Percentiles rank a stretch among this genome's conserved stretches.
phyloP scores from a whole-genome alignment of 2,113 vertebrate genomes.

The Tragelaphus strepsiceros region DNA sequence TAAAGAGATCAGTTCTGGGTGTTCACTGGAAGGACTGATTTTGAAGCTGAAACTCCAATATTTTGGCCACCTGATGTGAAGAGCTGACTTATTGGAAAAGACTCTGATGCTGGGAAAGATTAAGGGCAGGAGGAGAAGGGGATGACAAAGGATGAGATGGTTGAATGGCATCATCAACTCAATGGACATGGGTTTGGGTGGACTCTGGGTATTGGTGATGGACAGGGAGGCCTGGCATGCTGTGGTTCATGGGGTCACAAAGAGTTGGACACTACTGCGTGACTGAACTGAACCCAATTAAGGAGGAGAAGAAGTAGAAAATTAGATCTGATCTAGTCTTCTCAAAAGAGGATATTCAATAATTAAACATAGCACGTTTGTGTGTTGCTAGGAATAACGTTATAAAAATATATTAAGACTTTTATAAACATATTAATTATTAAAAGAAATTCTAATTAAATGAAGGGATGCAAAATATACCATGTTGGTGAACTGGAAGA shows the following conservation, averaged over 20 bases:
- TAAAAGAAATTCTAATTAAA: neutral
- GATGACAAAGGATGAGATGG: neutral
- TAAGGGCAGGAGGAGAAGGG: neutral
- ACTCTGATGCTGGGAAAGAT: neutral
- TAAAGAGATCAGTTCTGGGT: neutral
- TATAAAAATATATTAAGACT: neutral
- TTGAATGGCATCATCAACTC: neutral
- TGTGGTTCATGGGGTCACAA: neutral
- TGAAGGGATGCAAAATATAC: neutral
- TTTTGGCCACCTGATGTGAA: neutral
- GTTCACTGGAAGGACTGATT: neutral
- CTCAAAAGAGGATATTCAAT: neutral
- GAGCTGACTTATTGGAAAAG: neutral
- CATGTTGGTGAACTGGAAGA: neutral
- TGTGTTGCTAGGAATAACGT: neutral
- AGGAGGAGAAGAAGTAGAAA: too few relatives aligned
- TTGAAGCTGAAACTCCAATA: neutral
- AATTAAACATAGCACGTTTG: neutral
- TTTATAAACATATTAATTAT: neutral
- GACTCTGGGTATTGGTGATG: neutral
- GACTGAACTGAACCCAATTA: neutral
- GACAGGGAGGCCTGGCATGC: neutral
- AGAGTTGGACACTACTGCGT: fast-evolving
- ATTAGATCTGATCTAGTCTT: neutral
- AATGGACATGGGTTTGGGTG: neutral